These are phyloP conservation scores for Dasyprocta punctata DNA, from an alignment of 2,113 vertebrate species.

Conservation along the genomic window DNA sequence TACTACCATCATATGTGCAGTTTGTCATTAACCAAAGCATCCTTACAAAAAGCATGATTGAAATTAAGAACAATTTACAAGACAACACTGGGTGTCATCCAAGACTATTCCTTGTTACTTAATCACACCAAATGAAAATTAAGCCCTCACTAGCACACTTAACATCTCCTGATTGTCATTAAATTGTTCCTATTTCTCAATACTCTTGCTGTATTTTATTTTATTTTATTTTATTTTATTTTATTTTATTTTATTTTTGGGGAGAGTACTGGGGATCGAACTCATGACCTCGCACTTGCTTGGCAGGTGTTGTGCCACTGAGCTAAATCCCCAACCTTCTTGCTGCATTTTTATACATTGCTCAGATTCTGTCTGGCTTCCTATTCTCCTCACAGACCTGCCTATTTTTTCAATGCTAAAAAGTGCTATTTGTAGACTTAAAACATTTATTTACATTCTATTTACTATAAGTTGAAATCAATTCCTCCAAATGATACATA, in stretches of 20 bases:
- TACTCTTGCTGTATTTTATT: background rate
- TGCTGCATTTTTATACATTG: background rate
- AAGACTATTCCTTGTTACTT: background rate
- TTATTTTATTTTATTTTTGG: too few relatives aligned
- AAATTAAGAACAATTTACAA: background rate
- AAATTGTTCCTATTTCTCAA: accelerated
- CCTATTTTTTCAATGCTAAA: background rate
- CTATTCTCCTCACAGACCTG: background rate
- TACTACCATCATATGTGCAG: background rate
- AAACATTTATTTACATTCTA: background rate
- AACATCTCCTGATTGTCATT: background rate
- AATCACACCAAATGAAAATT: background rate
- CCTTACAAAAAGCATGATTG: background rate
- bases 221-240: too few relatives aligned
- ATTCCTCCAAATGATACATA: background rate
- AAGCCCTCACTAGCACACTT: background rate
- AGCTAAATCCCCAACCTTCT: too few relatives aligned
- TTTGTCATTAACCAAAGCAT: background rate
- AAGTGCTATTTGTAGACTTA: background rate
- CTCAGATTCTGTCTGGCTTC: background rate
- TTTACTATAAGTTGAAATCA: background rate
- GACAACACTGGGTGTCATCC: background rate
- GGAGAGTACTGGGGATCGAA: too few relatives aligned
- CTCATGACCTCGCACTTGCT: too few relatives aligned
- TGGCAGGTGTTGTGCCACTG: too few relatives aligned